Evolutionary conservation across 2,888 invertebrate species (phyloP), one percentile per base, ranked within the genome.

Genomic region (Tenthredo amoena): DNA sequence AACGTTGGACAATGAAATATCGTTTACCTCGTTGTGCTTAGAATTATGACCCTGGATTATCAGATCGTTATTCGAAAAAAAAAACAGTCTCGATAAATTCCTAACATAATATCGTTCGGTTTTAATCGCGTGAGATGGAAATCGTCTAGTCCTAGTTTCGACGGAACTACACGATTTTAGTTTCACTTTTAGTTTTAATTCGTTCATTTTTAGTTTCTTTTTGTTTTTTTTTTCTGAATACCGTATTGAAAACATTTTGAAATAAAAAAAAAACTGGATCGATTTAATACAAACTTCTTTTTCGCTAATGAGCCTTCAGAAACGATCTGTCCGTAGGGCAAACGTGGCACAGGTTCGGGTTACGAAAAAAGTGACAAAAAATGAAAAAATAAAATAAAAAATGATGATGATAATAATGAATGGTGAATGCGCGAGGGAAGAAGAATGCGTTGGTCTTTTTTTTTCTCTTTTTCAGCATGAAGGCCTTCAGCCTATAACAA

Each of bases 261-360:
- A 62, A 21, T 26, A 62, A 26, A 10, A 62, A 62, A 62, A 62
- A 21, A 62, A 62, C 26, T 62, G 26, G 62, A 62, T 62, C 62
- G 10, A 62, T 62, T 62, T 26, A 26, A 62, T 26, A 26, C 62
- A 12, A 26, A 26, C 26, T 62, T 26, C 21, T 62, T 12, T 26
- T 26, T 62, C 62, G 62, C 62, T 62, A 26, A 62, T 62, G 62
- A 55, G 55, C n/a, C 55, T 55, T 55, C 55, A n/a, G 55, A 55
- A 55, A n/a, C n/a, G 55, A 62, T 62, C 26, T 26, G 62, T 26
- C 26, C 26, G 62, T 21, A 18, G 62, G 62, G 12, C 26, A 21
- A 62, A 26, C 26, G 26, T 10, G 62, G 26, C 21, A 26, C 62
- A 26, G 26, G 26, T 62, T 62, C 26, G 10, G 62, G 26, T 26